Evolutionary conservation across 2,113 vertebrate species (phyloP).

Genomic region (Macquaria australasica): DNA sequence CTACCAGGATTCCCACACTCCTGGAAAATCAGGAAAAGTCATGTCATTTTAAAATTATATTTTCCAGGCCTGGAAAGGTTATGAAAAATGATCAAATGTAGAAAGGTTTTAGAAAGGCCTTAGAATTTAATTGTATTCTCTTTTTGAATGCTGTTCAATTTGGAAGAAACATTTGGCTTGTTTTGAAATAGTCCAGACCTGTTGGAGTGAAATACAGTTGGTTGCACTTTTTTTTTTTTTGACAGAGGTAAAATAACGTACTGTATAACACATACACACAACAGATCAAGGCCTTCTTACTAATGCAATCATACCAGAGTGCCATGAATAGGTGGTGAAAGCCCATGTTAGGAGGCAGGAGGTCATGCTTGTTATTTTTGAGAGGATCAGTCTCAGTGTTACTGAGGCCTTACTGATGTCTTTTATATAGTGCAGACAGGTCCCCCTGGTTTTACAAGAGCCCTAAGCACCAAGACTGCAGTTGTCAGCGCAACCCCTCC

Average conservation of each 20-base stretch:
- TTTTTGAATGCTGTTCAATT: constrained; percentile 19
- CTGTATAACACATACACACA: constrained; percentile 15
- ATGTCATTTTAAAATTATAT: constrained; percentile 13
- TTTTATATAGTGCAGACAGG: constrained; percentile 74
- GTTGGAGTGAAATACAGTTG: constrained; percentile 27
- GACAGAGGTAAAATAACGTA: constrained; percentile 28
- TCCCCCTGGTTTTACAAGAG: constrained; percentile 74
- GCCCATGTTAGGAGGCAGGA: constrained; percentile 49
- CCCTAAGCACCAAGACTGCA: constrained; percentile 43
- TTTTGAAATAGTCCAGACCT: constrained; percentile 18
- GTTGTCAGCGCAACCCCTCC: constrained; percentile 49
- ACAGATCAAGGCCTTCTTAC: constrained; percentile 48
- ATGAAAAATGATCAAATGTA: constrained; percentile 8
- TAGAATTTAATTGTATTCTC: constrained; percentile 11
- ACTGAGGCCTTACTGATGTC: constrained; percentile 60
- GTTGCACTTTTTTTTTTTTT: constrained; percentile 19
- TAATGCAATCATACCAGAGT: constrained; percentile 21
- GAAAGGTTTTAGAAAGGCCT: constrained; percentile 21
- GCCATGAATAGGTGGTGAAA: constrained; percentile 65
- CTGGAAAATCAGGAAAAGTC: constrained; percentile 43
- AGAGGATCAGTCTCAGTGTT: constrained; percentile 60
- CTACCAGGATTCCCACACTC: constrained; percentile 27
- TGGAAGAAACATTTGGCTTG: neutral
- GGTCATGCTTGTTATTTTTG: constrained; percentile 72
- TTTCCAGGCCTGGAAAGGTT: constrained; percentile 31